Base-by-base conservation (phyloP, 1,140 invertebrate genomes). In the Agrypnia vestita region DNA sequence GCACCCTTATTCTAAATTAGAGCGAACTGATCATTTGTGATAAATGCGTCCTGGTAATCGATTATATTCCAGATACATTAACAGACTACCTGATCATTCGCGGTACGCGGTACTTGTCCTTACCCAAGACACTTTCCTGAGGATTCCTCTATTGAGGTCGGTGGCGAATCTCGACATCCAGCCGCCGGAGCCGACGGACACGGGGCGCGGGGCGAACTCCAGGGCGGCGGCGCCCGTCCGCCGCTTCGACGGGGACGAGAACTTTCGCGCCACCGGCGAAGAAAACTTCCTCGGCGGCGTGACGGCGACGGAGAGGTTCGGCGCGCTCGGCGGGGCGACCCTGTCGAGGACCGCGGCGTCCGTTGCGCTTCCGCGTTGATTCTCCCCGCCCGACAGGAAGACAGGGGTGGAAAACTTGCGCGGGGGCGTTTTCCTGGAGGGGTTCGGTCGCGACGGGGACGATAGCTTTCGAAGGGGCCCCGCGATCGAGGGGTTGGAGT, bases 91-190 rank as follows among this genome's bases (percentile, higher is more conserved):
- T 3, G 25, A 35, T 35, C 25, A 35, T 6, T 35, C 25, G 6
- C 25, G 1, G 25, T 35, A 35, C 1, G 6, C 25, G 6, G 6
- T 35, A 35, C 4, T 15, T 75, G 4, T 56, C 21, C 74, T 51
- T 72, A 79, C 78, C 78, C 67, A 74, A 12, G 78, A 79, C 19
- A 79, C 47, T 62, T 74, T 79, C 67, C 71, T 53, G 9, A 74
- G 15, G 46, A 79, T 62, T 55, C 78, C 78, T 51, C 47, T 55
- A 12, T 19, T 44, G 43, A 61, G 19, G 15, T 73, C 51, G 19
- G 47, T 73, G 17, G 78, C 78, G 44, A 73, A 51, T 25, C 67
- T 56, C 19, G 67, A 35, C 19, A 61, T 55, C 78, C 78, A 79
- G 17, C 67, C 78, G 49, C 10, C 17, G 21, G 73, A 75, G 13